A percentile compares a stretch with the other conserved stretches of the same genome.
Conservation (phyloP, 2,888 invertebrate species). For the Amblyteles armatorius region DNA sequence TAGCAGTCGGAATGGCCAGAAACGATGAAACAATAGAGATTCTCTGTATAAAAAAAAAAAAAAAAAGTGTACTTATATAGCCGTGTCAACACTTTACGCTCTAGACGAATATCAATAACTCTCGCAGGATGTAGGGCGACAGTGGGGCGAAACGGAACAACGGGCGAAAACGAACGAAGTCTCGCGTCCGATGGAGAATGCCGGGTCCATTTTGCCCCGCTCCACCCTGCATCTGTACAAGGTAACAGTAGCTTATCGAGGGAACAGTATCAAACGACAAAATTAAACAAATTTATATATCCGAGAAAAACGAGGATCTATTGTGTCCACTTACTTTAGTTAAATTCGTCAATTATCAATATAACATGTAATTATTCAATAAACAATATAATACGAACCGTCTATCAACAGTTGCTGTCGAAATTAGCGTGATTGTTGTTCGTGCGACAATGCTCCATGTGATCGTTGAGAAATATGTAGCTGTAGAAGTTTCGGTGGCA, state of each 20-base stretch:
- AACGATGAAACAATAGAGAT: conserved; percentile 15
- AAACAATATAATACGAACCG: not conserved
- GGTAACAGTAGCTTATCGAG: not conserved
- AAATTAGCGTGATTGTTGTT: not conserved
- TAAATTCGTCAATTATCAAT: not conserved
- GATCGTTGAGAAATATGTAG: conserved; percentile 19
- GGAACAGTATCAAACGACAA: not conserved
- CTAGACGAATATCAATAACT: conserved; percentile 6
- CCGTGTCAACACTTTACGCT: not conserved
- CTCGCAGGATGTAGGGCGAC: not conserved
- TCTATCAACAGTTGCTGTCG: conserved; percentile 31
- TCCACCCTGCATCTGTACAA: not conserved
- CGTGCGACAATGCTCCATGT: conserved; percentile 42
- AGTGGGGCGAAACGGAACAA: not conserved
- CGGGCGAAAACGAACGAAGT: not conserved
- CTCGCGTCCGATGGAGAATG: not conserved
- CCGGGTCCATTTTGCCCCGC: not conserved
- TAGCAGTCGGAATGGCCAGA: conserved; percentile 26
- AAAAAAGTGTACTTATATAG: not conserved
- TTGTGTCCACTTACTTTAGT: not conserved
- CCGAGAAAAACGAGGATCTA: not conserved
- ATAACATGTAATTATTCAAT: not conserved
- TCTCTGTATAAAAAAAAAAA: conserved; percentile 5
- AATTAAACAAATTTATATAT: not conserved
- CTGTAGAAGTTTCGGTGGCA: conserved; percentile 35